These are phyloP conservation scores for Nematopogon swammerdamellus DNA, from an alignment of 2,888 invertebrate species.

Conservation along the genomic window DNA sequence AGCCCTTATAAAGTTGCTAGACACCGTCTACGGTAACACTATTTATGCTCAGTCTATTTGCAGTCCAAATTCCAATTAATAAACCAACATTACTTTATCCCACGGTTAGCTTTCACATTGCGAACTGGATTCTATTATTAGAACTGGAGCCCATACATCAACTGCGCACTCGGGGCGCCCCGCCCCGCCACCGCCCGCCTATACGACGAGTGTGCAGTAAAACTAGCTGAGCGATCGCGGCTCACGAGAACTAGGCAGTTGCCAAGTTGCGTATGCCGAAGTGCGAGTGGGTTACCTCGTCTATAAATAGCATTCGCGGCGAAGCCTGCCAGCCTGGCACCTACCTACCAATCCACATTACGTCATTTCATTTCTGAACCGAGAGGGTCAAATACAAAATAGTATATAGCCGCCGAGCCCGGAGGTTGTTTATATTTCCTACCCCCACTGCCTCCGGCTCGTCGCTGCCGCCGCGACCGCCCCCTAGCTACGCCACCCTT, in stretches of 20 bases:
- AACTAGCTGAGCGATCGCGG: too few relatives aligned
- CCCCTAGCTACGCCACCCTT: conserved; percentile 11
- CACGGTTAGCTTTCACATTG: too few relatives aligned
- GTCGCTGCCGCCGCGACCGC: conserved; percentile 14
- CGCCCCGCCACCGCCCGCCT: too few relatives aligned
- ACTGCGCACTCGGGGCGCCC: neutral
- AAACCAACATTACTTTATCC: too few relatives aligned
- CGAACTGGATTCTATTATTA: neutral
- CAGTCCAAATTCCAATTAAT: too few relatives aligned
- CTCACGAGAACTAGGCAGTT: neutral
- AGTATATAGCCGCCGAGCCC: neutral
- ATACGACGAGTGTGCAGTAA: too few relatives aligned
- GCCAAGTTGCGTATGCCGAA: neutral
- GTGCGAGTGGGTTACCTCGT: conserved; percentile 3
- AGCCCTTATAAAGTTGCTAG: too few relatives aligned
- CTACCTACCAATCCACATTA: conserved; percentile 18
- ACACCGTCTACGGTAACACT: too few relatives aligned
- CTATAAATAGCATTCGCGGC: conserved; percentile 36
- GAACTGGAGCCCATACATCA: neutral
- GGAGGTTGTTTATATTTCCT: conserved; percentile 20
- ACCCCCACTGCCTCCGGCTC: too few relatives aligned
- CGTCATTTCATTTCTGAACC: conserved; percentile 41
- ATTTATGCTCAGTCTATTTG: too few relatives aligned
- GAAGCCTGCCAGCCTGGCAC: conserved; percentile 25
- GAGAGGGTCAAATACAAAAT: conserved; percentile 25